A percentile compares a stretch with the other conserved stretches of the same genome.
Conservation (phyloP, 2,888 invertebrate genomes). For the Cephalotes varians region DNA sequence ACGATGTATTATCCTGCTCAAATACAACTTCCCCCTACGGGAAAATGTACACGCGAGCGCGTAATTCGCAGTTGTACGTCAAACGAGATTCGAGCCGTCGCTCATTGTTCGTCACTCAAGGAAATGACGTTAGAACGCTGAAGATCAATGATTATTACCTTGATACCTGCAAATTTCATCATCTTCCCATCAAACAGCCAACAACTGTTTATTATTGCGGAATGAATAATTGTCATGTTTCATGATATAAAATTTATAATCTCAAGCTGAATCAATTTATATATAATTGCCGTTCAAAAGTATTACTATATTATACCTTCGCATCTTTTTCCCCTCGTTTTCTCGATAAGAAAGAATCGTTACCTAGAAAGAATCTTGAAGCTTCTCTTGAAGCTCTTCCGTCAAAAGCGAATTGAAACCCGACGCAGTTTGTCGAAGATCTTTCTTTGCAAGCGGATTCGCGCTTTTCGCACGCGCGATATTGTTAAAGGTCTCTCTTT, state of each 20-base stretch:
- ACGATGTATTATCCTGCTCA: conserved; percentile 40
- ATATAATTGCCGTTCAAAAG: not conserved
- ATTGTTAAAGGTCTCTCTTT: conserved; percentile 12
- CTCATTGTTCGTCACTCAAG: conserved; percentile 36
- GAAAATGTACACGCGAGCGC: conserved; percentile 44
- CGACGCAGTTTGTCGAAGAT: not conserved
- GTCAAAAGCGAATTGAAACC: not conserved
- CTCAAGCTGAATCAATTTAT: not conserved
- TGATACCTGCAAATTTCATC: conserved; percentile 13
- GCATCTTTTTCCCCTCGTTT: not conserved
- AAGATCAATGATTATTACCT: conserved; percentile 26
- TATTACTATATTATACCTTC: not conserved
- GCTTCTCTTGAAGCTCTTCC: not conserved
- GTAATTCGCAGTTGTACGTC: conserved; percentile 38
- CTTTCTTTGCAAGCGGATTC: conserved; percentile 28
- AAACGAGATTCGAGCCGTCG: conserved; percentile 38
- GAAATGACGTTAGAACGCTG: conserved; percentile 3
- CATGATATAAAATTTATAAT: not conserved
- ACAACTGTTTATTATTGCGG: not conserved
- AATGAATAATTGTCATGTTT: not conserved
- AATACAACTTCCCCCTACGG: conserved; percentile 33
- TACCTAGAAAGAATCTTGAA: not conserved
- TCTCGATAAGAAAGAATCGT: not conserved
- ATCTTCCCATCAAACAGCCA: conserved; percentile 3
- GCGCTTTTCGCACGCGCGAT: conserved; percentile 11